phyloP scores from a whole-genome alignment of 92 coral and sea anemone species.

The Parazoanthus swiftii region DNA sequence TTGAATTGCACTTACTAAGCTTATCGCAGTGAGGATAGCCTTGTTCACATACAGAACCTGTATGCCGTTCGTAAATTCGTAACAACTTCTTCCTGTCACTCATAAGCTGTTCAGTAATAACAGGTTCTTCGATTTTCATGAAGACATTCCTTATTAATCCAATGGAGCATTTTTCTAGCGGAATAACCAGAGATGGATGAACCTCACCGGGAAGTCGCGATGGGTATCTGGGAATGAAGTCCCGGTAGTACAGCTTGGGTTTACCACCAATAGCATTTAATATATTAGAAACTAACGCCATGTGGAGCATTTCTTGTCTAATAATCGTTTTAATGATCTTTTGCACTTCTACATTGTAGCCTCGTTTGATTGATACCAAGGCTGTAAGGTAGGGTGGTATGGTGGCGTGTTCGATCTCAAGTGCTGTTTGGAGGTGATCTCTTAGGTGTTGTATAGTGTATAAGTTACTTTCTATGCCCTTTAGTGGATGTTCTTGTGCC shows the following conservation, averaged over 20 bases:
- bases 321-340: slow-evolving; percentile 50
- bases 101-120: background rate
- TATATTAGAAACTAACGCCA: slow-evolving; percentile 72
- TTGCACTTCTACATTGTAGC: slow-evolving; percentile 56
- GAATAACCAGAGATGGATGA: slow-evolving; percentile 60
- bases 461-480: slow-evolving; percentile 36
- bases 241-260: slow-evolving; percentile 45
- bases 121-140: slow-evolving; percentile 69
- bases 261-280: slow-evolving; percentile 74
- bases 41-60: background rate
- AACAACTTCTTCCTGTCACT: background rate
- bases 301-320: slow-evolving; percentile 69
- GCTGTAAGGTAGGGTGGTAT: slow-evolving; percentile 78
- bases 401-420: slow-evolving; percentile 68
- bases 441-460: slow-evolving; percentile 52
- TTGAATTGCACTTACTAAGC: too few species aligned
- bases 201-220: slow-evolving; percentile 73
- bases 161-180: slow-evolving; percentile 65
- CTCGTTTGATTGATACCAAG: slow-evolving; percentile 57
- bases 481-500: slow-evolving; percentile 27
- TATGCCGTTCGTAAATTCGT: background rate
- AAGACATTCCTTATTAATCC: slow-evolving; percentile 65
- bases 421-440: slow-evolving; percentile 62
- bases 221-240: slow-evolving; percentile 61
- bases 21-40: background rate